phyloP scores from a whole-genome alignment of 30 jellyfish, hydroid and myxozoan species.

The Phacellophora camtschatica region DNA sequence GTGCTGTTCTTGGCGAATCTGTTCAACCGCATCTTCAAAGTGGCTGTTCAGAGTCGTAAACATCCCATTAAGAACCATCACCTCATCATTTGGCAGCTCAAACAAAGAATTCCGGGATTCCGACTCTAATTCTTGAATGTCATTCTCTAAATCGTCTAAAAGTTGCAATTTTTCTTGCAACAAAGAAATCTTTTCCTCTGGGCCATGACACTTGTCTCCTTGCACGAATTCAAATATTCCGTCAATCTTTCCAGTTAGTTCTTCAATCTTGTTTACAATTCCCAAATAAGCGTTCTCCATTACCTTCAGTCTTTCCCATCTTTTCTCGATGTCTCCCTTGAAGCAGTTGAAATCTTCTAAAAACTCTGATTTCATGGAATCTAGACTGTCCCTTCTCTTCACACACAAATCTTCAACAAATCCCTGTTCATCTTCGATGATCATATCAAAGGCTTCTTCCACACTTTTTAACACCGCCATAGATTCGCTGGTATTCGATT shows the following conservation, averaged over 20 bases:
- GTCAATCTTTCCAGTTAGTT: background rate
- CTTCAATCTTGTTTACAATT: background rate
- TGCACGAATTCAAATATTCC: background rate
- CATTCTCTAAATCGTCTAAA: background rate
- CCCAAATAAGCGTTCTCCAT: background rate
- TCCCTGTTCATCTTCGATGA: constrained; percentile 33
- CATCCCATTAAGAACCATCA: background rate
- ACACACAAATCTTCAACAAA: background rate
- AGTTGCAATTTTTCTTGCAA: background rate
- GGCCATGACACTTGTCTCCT: background rate
- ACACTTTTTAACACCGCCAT: constrained; percentile 5
- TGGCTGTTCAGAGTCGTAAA: background rate
- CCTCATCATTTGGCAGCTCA: constrained; percentile 37
- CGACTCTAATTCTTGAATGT: background rate
- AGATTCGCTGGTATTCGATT: background rate
- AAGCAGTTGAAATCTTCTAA: constrained; percentile 36
- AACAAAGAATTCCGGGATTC: background rate
- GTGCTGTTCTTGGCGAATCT: constrained; percentile 6
- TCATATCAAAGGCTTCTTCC: constrained; percentile 30
- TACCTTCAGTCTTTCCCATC: background rate
- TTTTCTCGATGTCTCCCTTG: constrained; percentile 1
- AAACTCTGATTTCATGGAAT: constrained; percentile 35
- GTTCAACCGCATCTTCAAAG: constrained; percentile 9
- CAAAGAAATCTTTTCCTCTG: background rate
- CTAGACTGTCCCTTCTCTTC: background rate